Evolutionary conservation across 1,140 invertebrate genomes (phyloP).

Genomic region (Ericerus pela): DNA sequence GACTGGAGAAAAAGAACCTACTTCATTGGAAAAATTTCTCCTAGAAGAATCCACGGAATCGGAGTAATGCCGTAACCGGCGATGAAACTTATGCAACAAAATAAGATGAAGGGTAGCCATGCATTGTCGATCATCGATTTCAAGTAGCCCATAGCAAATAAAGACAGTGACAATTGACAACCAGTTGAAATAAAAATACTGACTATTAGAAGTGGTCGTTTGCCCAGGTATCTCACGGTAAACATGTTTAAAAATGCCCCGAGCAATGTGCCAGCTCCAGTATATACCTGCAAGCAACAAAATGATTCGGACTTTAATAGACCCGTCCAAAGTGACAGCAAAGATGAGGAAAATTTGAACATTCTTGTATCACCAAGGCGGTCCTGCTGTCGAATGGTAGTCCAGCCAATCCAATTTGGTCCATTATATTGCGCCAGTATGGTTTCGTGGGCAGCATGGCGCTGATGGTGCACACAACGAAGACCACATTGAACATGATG

Average conservation of each 20-base stretch:
- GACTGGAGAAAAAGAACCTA: slow-evolving; percentile 5
- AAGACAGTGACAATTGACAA: not conserved
- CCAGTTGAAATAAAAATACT: slow-evolving; percentile 5
- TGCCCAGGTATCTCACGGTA: slow-evolving; percentile 10
- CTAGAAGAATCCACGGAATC: slow-evolving; percentile 22
- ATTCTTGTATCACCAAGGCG: not conserved
- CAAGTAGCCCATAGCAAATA: slow-evolving; percentile 2
- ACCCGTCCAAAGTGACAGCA: not conserved
- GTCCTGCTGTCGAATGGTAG: not conserved
- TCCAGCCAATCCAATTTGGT: not conserved
- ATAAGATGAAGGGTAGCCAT: slow-evolving; percentile 16
- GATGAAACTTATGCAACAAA: slow-evolving; percentile 17
- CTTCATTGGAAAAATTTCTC: slow-evolving; percentile 22
- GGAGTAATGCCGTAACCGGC: slow-evolving; percentile 15
- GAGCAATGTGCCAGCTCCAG: not conserved
- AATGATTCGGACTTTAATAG: not conserved
- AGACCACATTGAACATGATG: not conserved
- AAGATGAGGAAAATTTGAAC: not conserved
- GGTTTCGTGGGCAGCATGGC: slow-evolving; percentile 1
- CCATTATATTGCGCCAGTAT: slow-evolving; percentile 8
- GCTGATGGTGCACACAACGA: slow-evolving; percentile 3
- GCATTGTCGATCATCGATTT: not conserved
- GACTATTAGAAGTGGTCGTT: not conserved
- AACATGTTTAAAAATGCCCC: slow-evolving; percentile 6
- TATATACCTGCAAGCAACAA: slow-evolving; percentile 3